phyloP scores from a whole-genome alignment of 2,113 vertebrate species.

The Meleagris gallopavo region DNA sequence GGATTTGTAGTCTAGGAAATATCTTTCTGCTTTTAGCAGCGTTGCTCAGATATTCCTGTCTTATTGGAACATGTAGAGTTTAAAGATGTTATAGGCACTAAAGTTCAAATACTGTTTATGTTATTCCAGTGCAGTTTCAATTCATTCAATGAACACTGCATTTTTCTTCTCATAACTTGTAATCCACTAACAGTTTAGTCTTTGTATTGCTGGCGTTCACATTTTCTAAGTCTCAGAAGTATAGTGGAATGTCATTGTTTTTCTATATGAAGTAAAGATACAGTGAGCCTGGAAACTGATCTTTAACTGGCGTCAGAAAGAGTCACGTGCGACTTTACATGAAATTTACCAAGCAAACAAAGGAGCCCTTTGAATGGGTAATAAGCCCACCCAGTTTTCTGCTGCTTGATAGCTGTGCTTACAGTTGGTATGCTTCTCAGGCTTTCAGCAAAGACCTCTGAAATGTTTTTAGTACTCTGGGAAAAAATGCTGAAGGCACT shows the following conservation, averaged over 20 bases:
- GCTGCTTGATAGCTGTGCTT: slow-evolving; percentile 25
- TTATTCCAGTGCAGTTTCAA: neutral
- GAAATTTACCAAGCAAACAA: slow-evolving; percentile 30
- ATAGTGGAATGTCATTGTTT: neutral
- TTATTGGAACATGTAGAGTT: neutral
- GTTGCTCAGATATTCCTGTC: neutral
- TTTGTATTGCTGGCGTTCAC: neutral
- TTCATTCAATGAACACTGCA: neutral
- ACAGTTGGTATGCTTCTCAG: neutral
- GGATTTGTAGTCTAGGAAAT: neutral
- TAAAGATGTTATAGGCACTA: neutral
- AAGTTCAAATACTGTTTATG: neutral
- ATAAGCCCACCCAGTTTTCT: slow-evolving; percentile 10
- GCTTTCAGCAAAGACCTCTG: slow-evolving; percentile 10
- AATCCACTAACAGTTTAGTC: neutral
- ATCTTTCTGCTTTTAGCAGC: neutral
- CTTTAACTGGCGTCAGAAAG: slow-evolving; percentile 4
- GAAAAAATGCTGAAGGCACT: neutral
- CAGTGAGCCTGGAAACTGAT: slow-evolving; percentile 35
- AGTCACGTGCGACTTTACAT: slow-evolving; percentile 31
- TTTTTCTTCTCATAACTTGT: neutral
- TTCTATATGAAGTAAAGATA: slow-evolving; percentile 33
- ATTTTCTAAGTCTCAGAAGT: slow-evolving; percentile 8
- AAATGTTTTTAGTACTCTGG: neutral
- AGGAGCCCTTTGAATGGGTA: slow-evolving; percentile 35